These are phyloP conservation scores for Stichopus chloronotus DNA, from an alignment of 35 echinoderm and acorn worm species.

Conservation along the genomic window DNA sequence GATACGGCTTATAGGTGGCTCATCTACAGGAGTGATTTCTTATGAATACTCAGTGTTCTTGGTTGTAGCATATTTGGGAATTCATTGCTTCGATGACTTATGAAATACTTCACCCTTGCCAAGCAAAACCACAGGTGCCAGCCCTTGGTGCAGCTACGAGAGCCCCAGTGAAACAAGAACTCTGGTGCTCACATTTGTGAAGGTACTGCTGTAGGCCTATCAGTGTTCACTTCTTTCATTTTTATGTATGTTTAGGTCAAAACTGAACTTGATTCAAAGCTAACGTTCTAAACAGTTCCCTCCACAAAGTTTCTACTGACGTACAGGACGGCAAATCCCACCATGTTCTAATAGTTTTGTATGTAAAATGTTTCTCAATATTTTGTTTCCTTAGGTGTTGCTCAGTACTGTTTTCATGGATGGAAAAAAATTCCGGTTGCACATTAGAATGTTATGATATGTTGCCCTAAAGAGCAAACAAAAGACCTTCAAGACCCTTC, in stretches of 20 bases:
- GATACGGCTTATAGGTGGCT: no score
- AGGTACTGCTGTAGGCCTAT: neutral
- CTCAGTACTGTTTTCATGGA: no score
- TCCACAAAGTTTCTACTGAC: neutral
- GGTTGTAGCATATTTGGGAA: conserved; percentile 32
- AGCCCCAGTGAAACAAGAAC: conserved; percentile 9
- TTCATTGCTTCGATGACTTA: conserved; percentile 24
- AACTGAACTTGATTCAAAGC: neutral
- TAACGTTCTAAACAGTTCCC: neutral
- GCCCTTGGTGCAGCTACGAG: neutral
- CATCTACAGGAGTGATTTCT: no score
- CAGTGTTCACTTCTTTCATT: neutral
- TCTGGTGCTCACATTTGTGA: neutral
- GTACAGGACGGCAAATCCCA: neutral
- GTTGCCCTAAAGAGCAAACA: no score
- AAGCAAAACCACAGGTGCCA: conserved; percentile 10
- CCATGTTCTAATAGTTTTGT: neutral
- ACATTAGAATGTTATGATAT: no score
- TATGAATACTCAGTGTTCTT: no score
- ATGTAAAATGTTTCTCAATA: neutral
- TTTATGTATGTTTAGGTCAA: neutral
- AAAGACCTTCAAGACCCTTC: no score
- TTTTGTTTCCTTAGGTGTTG: neutral
- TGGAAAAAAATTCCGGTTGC: no score
- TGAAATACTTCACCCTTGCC: neutral